Percentiles rank a stretch among this genome's conserved stretches.
These are phyloP conservation scores for Albula glossodonta DNA, from an alignment of 2,113 vertebrate genomes.

Conservation along the genomic window DNA sequence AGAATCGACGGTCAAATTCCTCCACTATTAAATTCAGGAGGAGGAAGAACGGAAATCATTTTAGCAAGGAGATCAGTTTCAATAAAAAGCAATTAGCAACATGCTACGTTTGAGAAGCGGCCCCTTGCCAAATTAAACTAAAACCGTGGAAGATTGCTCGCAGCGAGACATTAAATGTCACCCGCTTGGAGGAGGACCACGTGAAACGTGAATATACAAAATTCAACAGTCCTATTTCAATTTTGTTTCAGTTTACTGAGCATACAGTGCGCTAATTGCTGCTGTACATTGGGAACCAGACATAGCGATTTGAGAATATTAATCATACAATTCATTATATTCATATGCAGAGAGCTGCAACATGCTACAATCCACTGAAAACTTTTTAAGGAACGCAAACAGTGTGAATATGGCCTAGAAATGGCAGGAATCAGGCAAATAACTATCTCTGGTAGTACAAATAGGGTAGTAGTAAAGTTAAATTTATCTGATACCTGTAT, in stretches of 20 bases:
- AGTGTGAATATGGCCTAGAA: not conserved
- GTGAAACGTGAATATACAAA: conserved; percentile 68
- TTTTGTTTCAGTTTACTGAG: conserved; percentile 55
- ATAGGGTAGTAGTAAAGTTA: not conserved
- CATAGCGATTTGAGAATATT: conserved; percentile 37
- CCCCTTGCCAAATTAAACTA: conserved; percentile 66
- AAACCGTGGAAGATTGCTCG: conserved; percentile 62
- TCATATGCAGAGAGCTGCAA: not conserved
- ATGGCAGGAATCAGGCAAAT: not conserved
- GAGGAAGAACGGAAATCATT: not conserved
- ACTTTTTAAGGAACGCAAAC: not conserved
- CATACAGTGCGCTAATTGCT: conserved; percentile 63
- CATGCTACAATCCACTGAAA: not conserved
- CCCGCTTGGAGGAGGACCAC: conserved; percentile 64
- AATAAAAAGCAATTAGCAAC: conserved; percentile 50
- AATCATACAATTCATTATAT: conserved; percentile 17
- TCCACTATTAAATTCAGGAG: not conserved
- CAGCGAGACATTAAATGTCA: conserved; percentile 72
- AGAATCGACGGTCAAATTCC: not conserved
- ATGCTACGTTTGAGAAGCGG: conserved; percentile 55
- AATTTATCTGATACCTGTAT: not conserved
- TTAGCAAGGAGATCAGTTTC: conserved; percentile 35
- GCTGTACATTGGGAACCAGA: conserved; percentile 50
- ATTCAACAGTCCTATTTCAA: conserved; percentile 48
- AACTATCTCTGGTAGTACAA: not conserved